A percentile compares a stretch with the other conserved stretches of the same genome.
Evolutionary conservation across 2,113 vertebrate genomes (phyloP).

Genomic region (Boleophthalmus pectinirostris): DNA sequence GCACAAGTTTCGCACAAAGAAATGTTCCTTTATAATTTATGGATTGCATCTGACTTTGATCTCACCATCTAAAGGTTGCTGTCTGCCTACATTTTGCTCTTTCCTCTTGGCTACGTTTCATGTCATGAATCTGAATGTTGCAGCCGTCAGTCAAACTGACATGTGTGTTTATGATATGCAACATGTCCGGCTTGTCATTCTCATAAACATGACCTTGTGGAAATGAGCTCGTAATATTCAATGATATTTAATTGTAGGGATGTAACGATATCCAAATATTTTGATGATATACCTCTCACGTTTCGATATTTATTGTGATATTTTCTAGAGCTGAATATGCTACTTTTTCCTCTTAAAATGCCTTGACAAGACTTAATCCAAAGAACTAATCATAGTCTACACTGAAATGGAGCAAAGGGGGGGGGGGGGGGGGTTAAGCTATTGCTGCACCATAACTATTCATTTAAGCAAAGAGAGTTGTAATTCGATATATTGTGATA

Average conservation of each 20-base stretch:
- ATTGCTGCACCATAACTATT: too few species aligned
- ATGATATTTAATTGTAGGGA: background rate
- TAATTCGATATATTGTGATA: too few species aligned
- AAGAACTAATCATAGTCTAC: too few species aligned
- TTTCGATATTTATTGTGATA: too few species aligned
- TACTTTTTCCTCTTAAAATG: too few species aligned
- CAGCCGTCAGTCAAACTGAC: conserved; percentile 7
- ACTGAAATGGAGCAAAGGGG: too few species aligned
- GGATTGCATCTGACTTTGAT: conserved; percentile 32
- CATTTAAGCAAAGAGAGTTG: too few species aligned
- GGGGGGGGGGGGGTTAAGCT: too few species aligned
- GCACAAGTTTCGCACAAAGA: conserved; percentile 2
- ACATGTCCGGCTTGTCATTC: background rate
- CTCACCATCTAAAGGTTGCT: conserved; percentile 3
- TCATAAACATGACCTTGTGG: conserved; percentile 1
- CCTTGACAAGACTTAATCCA: too few species aligned
- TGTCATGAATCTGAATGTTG: conserved; percentile 28
- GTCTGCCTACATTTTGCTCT: conserved; percentile 5
- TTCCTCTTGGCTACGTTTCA: conserved; percentile 12
- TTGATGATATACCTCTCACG: too few species aligned
- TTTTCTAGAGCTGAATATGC: too few species aligned
- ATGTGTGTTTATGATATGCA: background rate
- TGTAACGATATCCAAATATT: too few species aligned
- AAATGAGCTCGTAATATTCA: background rate
- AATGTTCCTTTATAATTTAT: conserved; percentile 16